Base-by-base conservation (phyloP, 2,888 invertebrate genomes). In the Acronicta aceris region DNA sequence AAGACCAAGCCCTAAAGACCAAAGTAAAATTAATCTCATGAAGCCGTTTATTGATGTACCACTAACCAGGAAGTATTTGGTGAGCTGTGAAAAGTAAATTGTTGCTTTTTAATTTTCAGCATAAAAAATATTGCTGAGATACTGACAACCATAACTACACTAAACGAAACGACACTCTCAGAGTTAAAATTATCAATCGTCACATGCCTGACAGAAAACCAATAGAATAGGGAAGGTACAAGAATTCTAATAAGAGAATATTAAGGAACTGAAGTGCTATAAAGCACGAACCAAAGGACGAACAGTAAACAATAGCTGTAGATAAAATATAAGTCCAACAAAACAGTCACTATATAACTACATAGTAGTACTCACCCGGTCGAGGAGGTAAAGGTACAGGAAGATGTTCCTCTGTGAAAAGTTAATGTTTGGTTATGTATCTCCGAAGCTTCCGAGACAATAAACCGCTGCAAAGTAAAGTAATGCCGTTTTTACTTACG, bases 321-420 rank as follows among this genome's bases (percentile, higher is more conserved):
- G 17, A 30, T 30, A 33, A 38, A 6, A 38, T 38, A 36, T 13
- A 13, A n/a, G n/a, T 38, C 13, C 5, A 38, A 38, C n/a, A 38
- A 38, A 38, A 48, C 43, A 45, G 17, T 15, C 13, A 16, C 30
- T 21, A 21, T 21, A 21, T 4, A 21, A 21, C 21, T 21, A n/a
- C n/a, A n/a, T n/a, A 21, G 21, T 8, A 38, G 16, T 10, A 71
- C 71, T 74, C 61, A 74, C 71, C 27, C 57, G 73, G 74, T 10
- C 0, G 36, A 27, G 46, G 50, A 38, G 45, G 59, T 27, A 71
- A 61, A 45, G 57, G 61, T 47, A 55, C 51, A 33, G 71, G 38
- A 27, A n/a, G 54, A 36, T 47, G 66, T 2, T 45, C 71, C 36
- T 13, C 71, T 70, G 70, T 52, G 36, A 40, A 66, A 55, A 54